These are phyloP conservation scores for Podilymbus podiceps DNA, from an alignment of 2,113 vertebrate genomes.

Conservation along the genomic window DNA sequence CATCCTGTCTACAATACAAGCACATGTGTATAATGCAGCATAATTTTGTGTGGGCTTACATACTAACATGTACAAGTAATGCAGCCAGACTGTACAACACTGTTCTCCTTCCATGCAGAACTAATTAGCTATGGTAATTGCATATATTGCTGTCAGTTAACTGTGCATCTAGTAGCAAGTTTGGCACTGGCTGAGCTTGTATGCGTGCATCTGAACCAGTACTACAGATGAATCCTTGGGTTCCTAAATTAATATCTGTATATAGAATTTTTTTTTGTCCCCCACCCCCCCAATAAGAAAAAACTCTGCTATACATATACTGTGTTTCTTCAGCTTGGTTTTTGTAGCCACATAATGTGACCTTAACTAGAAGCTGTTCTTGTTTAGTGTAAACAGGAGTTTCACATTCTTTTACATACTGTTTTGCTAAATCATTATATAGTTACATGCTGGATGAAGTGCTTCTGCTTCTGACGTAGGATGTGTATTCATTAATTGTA, in stretches of 20 bases:
- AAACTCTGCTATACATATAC: not conserved
- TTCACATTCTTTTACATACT: not conserved
- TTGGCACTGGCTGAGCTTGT: not conserved
- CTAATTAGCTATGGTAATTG: not conserved
- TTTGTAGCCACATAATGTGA: not conserved
- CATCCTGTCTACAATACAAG: not conserved
- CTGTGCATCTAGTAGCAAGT: not conserved
- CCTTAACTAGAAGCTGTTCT: not conserved
- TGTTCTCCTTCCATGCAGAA: not conserved
- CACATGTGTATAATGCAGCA: not conserved
- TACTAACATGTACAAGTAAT: not conserved
- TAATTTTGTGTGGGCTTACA: not conserved
- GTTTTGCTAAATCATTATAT: not conserved
- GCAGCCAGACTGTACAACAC: not conserved
- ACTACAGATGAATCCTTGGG: not conserved
- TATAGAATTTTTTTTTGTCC: not conserved
- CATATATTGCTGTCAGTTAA: not conserved
- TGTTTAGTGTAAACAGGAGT: slow-evolving; percentile 22
- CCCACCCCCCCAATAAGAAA: not conserved
- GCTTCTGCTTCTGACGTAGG: not conserved
- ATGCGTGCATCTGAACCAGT: not conserved
- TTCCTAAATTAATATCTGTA: not conserved
- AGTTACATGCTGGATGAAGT: not conserved
- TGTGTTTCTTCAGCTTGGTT: not conserved
- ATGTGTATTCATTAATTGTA: slow-evolving; percentile 6